A percentile compares a stretch with the other conserved stretches of the same genome.
Evolutionary conservation across 2,113 vertebrate species (phyloP).

Genomic region (Anhinga rufa): DNA sequence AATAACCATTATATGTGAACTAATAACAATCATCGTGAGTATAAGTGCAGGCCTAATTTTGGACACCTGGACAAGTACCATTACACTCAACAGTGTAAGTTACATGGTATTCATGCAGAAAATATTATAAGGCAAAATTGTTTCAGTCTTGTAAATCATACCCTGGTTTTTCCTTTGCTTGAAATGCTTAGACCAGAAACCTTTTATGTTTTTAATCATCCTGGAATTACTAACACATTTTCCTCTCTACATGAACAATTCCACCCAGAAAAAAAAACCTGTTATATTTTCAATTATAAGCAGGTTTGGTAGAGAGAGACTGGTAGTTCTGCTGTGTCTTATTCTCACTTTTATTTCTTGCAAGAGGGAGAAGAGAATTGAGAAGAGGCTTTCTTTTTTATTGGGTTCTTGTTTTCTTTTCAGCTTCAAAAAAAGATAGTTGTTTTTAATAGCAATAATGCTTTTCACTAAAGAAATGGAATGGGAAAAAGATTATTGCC

Average conservation of each 20-base stretch:
- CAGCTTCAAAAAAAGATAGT: not conserved
- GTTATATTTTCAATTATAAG: not conserved
- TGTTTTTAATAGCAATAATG: not conserved
- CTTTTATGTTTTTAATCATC: conserved; percentile 4
- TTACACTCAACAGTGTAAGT: not conserved
- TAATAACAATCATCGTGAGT: not conserved
- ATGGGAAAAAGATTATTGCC: not conserved
- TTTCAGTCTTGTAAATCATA: not conserved
- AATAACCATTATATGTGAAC: not conserved
- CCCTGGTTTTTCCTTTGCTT: not conserved
- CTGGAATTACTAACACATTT: not conserved
- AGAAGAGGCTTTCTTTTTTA: not conserved
- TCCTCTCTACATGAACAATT: not conserved
- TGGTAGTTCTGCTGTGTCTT: not conserved
- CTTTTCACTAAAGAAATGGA: not conserved
- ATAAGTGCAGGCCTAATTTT: not conserved
- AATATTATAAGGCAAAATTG: not conserved
- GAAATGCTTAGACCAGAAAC: not conserved
- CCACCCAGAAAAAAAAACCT: not conserved
- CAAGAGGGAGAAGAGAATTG: not conserved
- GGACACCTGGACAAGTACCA: not conserved
- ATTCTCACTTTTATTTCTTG: not conserved
- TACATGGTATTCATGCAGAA: not conserved
- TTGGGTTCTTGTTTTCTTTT: not conserved
- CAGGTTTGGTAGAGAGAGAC: not conserved